These are phyloP conservation scores for Tetanocera ferruginea DNA, from an alignment of 2,888 invertebrate species.

Conservation along the genomic window DNA sequence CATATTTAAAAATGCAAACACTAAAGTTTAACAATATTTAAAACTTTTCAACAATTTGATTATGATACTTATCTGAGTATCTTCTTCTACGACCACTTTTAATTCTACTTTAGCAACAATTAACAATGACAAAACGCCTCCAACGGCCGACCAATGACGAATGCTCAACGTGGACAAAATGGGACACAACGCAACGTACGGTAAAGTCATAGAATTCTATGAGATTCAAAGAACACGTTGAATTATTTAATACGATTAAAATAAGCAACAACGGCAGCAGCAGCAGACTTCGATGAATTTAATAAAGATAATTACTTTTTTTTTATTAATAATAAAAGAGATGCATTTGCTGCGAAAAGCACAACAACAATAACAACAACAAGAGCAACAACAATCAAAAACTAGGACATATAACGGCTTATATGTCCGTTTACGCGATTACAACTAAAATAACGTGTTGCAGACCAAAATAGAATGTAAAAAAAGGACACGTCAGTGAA, in stretches of 20 bases:
- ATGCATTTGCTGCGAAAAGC: not conserved
- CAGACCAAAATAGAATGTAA: constrained; percentile 9
- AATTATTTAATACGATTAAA: too few relatives aligned
- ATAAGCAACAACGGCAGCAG: too few relatives aligned
- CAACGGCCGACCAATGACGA: not conserved
- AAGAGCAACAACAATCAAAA: not conserved
- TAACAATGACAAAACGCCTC: not conserved
- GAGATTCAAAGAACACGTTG: too few relatives aligned
- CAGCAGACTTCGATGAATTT: too few relatives aligned
- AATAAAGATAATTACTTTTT: too few relatives aligned
- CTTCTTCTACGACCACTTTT: not conserved
- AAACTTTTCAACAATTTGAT: not conserved
- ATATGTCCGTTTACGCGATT: not conserved
- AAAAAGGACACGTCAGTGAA: constrained; percentile 59
- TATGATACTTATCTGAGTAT: not conserved
- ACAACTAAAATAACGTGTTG: constrained; percentile 15
- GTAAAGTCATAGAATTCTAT: too few relatives aligned
- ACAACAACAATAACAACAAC: not conserved
- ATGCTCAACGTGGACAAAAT: not conserved
- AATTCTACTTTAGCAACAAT: not conserved
- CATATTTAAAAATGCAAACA: too few relatives aligned
- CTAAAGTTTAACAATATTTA: not conserved
- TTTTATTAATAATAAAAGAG: not conserved
- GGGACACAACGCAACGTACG: too few relatives aligned
- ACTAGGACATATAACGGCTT: not conserved